A percentile compares a stretch with the other conserved stretches of the same genome.
Evolutionary conservation across 2,797 vertebrate species (phyloP).

Genomic region (Cheirogaleus major): DNA sequence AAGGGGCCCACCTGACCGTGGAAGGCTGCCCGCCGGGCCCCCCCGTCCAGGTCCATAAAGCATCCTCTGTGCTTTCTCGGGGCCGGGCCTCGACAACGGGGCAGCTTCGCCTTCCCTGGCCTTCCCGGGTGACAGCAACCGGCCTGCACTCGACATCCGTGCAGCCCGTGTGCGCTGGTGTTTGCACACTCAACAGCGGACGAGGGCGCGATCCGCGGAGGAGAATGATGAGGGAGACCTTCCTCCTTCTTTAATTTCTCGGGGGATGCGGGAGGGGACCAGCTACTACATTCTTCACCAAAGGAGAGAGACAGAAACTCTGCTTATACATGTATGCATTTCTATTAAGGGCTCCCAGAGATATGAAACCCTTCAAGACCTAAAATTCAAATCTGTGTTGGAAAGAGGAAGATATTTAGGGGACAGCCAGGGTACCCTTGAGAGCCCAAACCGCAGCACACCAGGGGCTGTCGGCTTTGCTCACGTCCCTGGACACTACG

Average conservation of each 20-base stretch:
- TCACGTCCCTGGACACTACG: not conserved
- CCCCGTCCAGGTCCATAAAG: not conserved
- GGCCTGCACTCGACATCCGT: rapidly evolving
- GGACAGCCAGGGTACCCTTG: not conserved
- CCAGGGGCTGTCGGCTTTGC: not conserved
- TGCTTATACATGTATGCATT: rapidly evolving
- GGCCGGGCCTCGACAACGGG: not conserved
- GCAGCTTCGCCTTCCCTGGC: not conserved
- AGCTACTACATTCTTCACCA: rapidly evolving
- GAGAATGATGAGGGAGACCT: not conserved
- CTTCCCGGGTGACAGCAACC: rapidly evolving
- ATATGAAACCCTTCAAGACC: not conserved
- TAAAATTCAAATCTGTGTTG: not conserved
- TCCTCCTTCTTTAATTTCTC: rapidly evolving
- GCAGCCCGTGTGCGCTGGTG: rapidly evolving
- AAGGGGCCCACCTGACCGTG: rapidly evolving
- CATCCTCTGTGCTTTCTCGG: rapidly evolving
- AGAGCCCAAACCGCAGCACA: no score
- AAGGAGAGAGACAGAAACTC: not conserved
- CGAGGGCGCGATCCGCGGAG: no score
- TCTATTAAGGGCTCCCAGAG: not conserved
- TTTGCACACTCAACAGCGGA: not conserved
- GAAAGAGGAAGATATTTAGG: not conserved
- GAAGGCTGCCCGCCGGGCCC: not conserved
- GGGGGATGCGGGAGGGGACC: rapidly evolving